Percentiles rank a stretch among this genome's conserved stretches.
phyloP scores from a whole-genome alignment of 1,140 invertebrate genomes.

The Geopemphigus sp. region DNA sequence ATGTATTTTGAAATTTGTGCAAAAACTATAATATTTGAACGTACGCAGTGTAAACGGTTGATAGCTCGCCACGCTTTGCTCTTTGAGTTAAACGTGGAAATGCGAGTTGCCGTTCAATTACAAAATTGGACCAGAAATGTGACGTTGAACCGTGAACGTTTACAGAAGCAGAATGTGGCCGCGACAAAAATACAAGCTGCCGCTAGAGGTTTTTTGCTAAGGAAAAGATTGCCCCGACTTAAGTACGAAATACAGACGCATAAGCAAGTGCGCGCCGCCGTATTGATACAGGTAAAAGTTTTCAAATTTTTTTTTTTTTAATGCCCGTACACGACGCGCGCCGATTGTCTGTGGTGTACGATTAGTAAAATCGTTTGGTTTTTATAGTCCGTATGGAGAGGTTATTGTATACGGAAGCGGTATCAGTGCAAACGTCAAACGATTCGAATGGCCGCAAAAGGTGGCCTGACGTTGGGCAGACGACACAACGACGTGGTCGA shows the following conservation, averaged over 20 bases:
- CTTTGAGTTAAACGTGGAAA: slow-evolving; percentile 18
- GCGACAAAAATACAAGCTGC: slow-evolving; percentile 25
- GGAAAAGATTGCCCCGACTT: slow-evolving; percentile 16
- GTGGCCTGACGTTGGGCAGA: slow-evolving; percentile 51
- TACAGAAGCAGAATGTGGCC: slow-evolving; percentile 26
- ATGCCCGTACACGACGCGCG: too few relatives aligned
- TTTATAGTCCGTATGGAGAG: slow-evolving; percentile 62
- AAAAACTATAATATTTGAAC: background rate
- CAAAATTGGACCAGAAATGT: slow-evolving; percentile 9
- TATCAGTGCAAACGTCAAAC: slow-evolving; percentile 29
- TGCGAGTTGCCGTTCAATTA: slow-evolving; percentile 21
- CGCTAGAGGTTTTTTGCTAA: slow-evolving; percentile 4
- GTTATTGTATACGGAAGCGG: slow-evolving; percentile 59
- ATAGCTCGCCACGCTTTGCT: slow-evolving; percentile 10
- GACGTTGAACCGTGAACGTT: slow-evolving; percentile 2
- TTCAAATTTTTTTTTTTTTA: background rate
- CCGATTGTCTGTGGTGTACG: background rate
- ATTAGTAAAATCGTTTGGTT: slow-evolving; percentile 43
- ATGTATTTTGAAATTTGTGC: background rate
- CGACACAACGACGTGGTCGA: slow-evolving; percentile 16
- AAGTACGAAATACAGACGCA: background rate
- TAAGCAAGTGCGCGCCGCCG: slow-evolving; percentile 8
- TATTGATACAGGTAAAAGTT: slow-evolving; percentile 30
- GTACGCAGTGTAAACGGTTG: slow-evolving; percentile 11
- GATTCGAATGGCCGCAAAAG: slow-evolving; percentile 46